Conservation (phyloP, 2,888 invertebrate genomes). For the Campoplex capitator region DNA sequence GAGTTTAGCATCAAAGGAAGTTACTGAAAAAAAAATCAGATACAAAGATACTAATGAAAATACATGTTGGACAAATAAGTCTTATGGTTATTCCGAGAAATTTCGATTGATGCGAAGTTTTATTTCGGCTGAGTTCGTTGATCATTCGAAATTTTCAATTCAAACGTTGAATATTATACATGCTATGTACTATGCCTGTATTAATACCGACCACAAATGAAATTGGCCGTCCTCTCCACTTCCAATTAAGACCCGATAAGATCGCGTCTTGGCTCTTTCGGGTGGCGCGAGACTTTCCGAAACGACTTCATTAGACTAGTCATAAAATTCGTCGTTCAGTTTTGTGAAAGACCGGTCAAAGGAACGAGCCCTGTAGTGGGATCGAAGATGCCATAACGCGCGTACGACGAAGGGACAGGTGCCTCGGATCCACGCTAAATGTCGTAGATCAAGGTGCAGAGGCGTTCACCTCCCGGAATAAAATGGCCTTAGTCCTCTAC, state of each 20-base stretch:
- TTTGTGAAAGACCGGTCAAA: constrained; percentile 75
- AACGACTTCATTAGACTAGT: constrained; percentile 82
- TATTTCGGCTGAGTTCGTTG: constrained; percentile 21
- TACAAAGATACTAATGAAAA: background rate
- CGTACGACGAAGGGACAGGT: constrained; percentile 73
- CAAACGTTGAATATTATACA: constrained; percentile 1
- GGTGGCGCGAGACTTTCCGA: constrained; percentile 70
- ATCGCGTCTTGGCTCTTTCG: constrained; percentile 72
- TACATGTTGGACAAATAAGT: background rate
- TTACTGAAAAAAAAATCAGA: background rate
- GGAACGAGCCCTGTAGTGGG: constrained; percentile 60
- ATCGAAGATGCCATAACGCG: constrained; percentile 58
- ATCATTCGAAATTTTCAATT: constrained; percentile 32
- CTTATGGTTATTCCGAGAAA: background rate
- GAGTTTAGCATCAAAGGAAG: no score
- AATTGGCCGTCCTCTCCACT: constrained; percentile 74
- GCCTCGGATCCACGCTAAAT: constrained; percentile 24
- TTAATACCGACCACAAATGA: constrained; percentile 55
- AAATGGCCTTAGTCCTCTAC: constrained; percentile 42
- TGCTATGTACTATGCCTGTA: constrained; percentile 23
- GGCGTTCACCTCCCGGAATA: constrained; percentile 37
- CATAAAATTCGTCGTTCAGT: constrained; percentile 80
- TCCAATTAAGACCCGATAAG: constrained; percentile 82
- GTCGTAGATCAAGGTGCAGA: constrained; percentile 58
- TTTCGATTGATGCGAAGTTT: constrained; percentile 7